These are phyloP conservation scores for Trachelus troglodyta DNA, from an alignment of 2,888 invertebrate species.

Conservation along the genomic window DNA sequence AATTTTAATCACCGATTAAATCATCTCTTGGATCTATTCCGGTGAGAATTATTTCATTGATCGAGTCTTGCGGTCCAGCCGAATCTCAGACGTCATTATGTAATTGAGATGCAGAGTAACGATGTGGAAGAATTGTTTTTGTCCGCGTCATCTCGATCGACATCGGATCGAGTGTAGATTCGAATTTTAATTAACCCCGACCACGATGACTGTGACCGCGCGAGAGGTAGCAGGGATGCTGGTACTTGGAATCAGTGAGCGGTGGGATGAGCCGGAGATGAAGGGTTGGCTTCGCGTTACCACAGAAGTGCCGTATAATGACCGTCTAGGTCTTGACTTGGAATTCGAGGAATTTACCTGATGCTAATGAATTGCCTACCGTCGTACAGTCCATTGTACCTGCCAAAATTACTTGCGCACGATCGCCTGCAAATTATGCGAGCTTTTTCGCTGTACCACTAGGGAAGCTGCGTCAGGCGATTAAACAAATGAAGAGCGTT, in stretches of 20 bases:
- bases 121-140: background rate
- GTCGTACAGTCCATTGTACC: slow-evolving; percentile 11
- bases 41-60: background rate
- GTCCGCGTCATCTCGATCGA: background rate
- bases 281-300: slow-evolving; percentile 12
- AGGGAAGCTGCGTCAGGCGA: background rate
- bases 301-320: slow-evolving; percentile 28
- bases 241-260: background rate
- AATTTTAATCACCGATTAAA: too few species aligned
- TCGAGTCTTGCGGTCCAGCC: background rate
- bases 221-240: background rate
- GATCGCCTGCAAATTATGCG: slow-evolving; percentile 23
- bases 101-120: background rate
- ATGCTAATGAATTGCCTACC: slow-evolving; percentile 43
- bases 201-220: background rate
- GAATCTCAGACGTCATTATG: background rate
- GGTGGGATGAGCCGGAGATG: background rate
- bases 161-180: background rate
- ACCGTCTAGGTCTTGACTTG: slow-evolving; percentile 23
- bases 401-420: slow-evolving; percentile 34
- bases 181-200: slow-evolving; percentile 7
- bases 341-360: slow-evolving; percentile 35
- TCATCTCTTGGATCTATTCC: background rate
- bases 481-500: background rate
- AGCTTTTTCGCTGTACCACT: background rate